These are phyloP conservation scores for Dendronephthya gigantea DNA, from an alignment of 64 coral and sea anemone species.

Conservation along the genomic window DNA sequence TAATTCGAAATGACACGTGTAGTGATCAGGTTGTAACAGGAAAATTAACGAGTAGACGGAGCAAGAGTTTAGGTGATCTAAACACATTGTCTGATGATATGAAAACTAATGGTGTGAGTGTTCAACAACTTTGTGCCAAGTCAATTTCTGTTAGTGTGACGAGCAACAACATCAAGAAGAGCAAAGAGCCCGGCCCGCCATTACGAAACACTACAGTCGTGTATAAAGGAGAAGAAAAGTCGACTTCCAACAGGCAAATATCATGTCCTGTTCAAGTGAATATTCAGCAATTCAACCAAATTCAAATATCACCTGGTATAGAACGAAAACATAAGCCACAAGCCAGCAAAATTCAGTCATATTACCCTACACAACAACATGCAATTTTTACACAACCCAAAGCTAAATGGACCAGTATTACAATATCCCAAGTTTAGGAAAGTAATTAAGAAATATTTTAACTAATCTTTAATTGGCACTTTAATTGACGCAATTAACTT, in stretches of 20 bases:
- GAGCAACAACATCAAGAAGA: neutral
- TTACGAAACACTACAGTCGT: neutral
- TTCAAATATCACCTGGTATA: neutral
- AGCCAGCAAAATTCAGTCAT: neutral
- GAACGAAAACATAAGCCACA: neutral
- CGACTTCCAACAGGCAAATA: neutral
- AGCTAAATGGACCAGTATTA: conserved; percentile 11
- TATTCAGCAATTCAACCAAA: neutral
- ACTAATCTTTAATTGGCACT: neutral
- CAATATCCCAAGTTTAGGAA: conserved; percentile 8
- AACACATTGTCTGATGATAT: neutral
- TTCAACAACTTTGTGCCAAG: neutral
- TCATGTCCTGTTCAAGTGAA: neutral
- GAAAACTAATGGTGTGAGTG: neutral
- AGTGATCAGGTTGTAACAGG: neutral
- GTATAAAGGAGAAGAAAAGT: neutral
- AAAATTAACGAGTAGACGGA: neutral
- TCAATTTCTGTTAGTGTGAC: neutral
- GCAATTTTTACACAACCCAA: neutral
- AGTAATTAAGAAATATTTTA: neutral
- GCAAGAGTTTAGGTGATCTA: neutral
- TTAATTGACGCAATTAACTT: neutral
- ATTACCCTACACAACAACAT: neutral
- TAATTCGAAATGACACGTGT: neutral
- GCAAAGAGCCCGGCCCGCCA: neutral